Percentiles rank a stretch among this genome's conserved stretches.
These are phyloP conservation scores for Agrochola circellaris DNA, from an alignment of 2,888 invertebrate genomes.

Conservation along the genomic window DNA sequence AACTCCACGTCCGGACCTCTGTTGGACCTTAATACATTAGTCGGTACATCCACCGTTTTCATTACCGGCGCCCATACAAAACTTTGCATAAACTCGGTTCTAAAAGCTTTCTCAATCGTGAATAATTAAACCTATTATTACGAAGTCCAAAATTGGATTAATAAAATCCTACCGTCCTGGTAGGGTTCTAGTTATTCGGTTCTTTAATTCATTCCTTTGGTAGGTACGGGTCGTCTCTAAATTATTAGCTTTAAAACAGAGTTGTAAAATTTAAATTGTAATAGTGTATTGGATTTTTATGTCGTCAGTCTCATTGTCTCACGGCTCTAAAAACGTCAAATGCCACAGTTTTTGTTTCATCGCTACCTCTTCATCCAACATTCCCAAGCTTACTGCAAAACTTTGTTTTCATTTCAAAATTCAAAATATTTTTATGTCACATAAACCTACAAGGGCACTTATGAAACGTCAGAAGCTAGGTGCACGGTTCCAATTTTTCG, in stretches of 20 bases:
- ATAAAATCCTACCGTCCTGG: conserved; percentile 76
- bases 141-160: conserved; percentile 82
- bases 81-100: conserved; percentile 79
- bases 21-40: conserved; percentile 71
- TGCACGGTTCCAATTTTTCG: no score
- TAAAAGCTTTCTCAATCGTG: conserved; percentile 85
- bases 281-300: conserved; percentile 31
- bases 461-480: no score
- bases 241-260: conserved; percentile 58
- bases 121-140: conserved; percentile 87
- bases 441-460: no score
- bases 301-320: conserved; percentile 10
- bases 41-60: conserved; percentile 73
- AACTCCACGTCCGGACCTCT: conserved; percentile 61
- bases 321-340: not conserved
- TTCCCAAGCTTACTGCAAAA: not conserved
- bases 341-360: not conserved
- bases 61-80: conserved; percentile 80
- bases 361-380: not conserved
- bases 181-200: conserved; percentile 68
- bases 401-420: no score
- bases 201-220: conserved; percentile 70
- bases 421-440: no score
- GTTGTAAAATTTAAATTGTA: conserved; percentile 43
- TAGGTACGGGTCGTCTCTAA: conserved; percentile 54